Evolutionary conservation across 2,888 invertebrate genomes (phyloP).

Genomic region (Andricus curvator): DNA sequence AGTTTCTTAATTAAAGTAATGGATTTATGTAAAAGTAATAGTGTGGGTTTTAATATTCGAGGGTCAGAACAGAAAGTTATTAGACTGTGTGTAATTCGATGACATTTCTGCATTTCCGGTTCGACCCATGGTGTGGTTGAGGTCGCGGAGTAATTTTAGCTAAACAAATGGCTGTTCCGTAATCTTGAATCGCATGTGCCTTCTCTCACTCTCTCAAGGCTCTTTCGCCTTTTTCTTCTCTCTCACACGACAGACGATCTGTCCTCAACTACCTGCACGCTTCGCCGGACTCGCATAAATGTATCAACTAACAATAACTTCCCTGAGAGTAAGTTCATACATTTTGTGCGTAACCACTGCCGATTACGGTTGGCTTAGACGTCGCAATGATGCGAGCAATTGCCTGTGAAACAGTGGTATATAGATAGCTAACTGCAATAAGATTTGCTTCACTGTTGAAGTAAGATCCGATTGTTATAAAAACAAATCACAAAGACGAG

Average conservation of each 20-base stretch:
- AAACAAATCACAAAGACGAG: not conserved
- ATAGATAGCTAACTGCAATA: not conserved
- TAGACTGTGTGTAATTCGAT: conserved; percentile 61
- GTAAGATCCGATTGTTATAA: not conserved
- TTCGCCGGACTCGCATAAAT: conserved; percentile 24
- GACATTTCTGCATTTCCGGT: conserved; percentile 64
- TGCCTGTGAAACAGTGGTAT: not conserved
- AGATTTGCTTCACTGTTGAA: not conserved
- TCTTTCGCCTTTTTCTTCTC: conserved; percentile 3
- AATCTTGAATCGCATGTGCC: conserved; percentile 47
- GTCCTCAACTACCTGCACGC: conserved; percentile 1
- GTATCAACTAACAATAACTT: conserved; percentile 26
- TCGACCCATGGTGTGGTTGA: conserved; percentile 58
- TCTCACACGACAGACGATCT: conserved; percentile 25
- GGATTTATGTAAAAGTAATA: conserved; percentile 46
- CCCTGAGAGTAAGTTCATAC: conserved; percentile 18
- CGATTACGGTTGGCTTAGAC: conserved; percentile 13
- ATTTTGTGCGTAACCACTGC: conserved; percentile 16
- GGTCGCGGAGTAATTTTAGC: conserved; percentile 65
- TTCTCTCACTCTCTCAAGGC: conserved; percentile 33
- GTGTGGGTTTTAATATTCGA: conserved; percentile 41
- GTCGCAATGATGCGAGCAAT: conserved; percentile 6
- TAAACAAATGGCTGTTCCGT: conserved; percentile 62
- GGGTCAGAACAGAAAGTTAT: conserved; percentile 49
- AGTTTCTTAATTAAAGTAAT: conserved; percentile 13